Evolutionary conservation across 1,140 invertebrate genomes (phyloP).

Genomic region (Amphibalanus amphitrite): DNA sequence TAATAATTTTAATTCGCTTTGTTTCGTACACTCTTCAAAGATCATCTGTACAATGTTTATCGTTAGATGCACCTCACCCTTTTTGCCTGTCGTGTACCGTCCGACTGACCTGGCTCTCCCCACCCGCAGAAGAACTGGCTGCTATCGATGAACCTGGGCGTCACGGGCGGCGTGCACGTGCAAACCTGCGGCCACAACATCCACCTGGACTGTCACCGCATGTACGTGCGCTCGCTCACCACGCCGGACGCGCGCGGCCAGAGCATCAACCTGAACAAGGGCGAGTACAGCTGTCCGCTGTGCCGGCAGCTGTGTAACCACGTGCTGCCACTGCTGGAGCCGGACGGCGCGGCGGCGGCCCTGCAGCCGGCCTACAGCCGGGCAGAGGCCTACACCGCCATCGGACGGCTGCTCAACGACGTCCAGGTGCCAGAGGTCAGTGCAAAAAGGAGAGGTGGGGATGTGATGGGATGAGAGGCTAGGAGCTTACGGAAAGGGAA

Average conservation of each 20-base stretch:
- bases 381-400: background rate
- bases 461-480: no score
- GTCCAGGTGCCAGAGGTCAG: background rate
- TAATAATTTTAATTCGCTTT: no score
- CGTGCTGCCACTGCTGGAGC: conserved; percentile 52
- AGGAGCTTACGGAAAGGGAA: no score
- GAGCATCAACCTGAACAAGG: conserved; percentile 31
- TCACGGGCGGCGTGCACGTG: conserved; percentile 84
- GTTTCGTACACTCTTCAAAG: no score
- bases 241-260: background rate
- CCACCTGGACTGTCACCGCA: conserved; percentile 77
- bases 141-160: conserved; percentile 67
- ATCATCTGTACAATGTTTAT: no score
- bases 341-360: background rate
- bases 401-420: background rate
- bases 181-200: conserved; percentile 92
- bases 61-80: no score
- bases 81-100: no score
- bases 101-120: no score
- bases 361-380: conserved; percentile 5
- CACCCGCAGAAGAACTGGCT: conserved; percentile 58
- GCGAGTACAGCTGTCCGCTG: conserved; percentile 83
- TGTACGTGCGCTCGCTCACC: conserved; percentile 60
- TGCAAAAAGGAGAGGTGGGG: no score
- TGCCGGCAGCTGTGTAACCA: conserved; percentile 87